These are phyloP conservation scores for Dermatemys mawii DNA, from an alignment of 2,113 vertebrate species.

Conservation along the genomic window DNA sequence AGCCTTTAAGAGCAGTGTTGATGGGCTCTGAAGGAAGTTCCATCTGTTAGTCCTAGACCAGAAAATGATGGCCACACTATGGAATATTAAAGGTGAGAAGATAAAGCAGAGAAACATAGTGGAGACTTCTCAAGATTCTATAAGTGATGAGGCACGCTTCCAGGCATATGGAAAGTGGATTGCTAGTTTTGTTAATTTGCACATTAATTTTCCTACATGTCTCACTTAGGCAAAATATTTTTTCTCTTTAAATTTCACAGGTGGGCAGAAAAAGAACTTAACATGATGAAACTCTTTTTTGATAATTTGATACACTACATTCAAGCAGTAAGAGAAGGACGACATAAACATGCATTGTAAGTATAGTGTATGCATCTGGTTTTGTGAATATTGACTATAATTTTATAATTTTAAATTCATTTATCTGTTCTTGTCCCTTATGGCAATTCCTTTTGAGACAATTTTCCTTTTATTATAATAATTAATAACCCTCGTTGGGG, in stretches of 20 bases:
- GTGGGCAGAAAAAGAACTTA: slow-evolving; percentile 99
- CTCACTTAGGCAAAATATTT: slow-evolving; percentile 21
- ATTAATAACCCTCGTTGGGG: neutral
- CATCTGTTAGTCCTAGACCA: neutral
- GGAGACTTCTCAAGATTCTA: neutral
- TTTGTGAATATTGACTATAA: neutral
- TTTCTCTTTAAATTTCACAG: slow-evolving; percentile 76
- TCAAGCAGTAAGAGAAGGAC: slow-evolving; percentile 91
- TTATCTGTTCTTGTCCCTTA: neutral
- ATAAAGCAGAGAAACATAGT: neutral
- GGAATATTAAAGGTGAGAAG: neutral
- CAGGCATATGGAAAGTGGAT: neutral
- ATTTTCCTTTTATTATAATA: neutral
- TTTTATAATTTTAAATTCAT: neutral
- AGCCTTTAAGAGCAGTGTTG: neutral
- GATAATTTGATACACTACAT: slow-evolving; percentile 98
- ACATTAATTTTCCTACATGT: neutral
- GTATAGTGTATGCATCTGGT: slow-evolving; percentile 66
- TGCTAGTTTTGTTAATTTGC: neutral
- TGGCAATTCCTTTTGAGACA: neutral
- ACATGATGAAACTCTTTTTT: slow-evolving; percentile 99
- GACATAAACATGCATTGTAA: slow-evolving; percentile 95
- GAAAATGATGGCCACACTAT: neutral
- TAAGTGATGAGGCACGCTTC: neutral
- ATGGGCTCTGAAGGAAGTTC: neutral